A percentile compares a stretch with the other conserved stretches of the same genome.
Conservation (phyloP, 2,113 vertebrate species). For the Gasterosteus nipponicus region DNA sequence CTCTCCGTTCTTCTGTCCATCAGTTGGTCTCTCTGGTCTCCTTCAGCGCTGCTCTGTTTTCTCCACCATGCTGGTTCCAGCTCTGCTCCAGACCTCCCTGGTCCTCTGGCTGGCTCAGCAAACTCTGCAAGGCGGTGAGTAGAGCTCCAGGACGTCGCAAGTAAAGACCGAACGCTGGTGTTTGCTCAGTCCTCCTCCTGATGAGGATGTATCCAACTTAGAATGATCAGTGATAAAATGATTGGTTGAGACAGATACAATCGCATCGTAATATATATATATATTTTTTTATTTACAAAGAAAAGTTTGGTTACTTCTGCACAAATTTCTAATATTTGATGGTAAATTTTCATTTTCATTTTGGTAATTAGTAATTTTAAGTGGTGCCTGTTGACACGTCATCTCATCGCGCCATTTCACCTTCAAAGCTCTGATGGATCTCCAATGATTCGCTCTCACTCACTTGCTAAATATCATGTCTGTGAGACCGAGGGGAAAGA, state of each 20-base stretch:
- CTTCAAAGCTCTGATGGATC: slow-evolving; percentile 8
- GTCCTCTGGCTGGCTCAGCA: slow-evolving; percentile 76
- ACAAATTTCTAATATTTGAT: neutral
- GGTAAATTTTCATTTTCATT: too few relatives aligned
- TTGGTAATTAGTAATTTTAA: neutral
- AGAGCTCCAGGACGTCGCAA: neutral
- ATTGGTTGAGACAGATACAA: neutral
- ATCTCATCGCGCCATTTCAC: neutral
- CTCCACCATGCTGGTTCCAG: slow-evolving; percentile 73
- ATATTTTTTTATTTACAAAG: neutral
- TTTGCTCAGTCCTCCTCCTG: too few relatives aligned
- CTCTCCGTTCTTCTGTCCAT: slow-evolving; percentile 4
- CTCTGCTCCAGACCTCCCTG: slow-evolving; percentile 78
- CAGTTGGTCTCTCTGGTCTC: slow-evolving; percentile 20
- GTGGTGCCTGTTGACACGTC: neutral
- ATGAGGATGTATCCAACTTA: neutral
- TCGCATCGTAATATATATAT: neutral
- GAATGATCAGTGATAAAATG: neutral
- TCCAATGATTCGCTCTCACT: slow-evolving; percentile 42
- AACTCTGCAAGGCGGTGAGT: slow-evolving; percentile 81
- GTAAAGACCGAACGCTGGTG: neutral
- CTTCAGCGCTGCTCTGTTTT: slow-evolving; percentile 30
- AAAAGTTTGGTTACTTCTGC: neutral
- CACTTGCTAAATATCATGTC: slow-evolving; percentile 61
- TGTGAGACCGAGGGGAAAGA: slow-evolving; percentile 47